Evolutionary conservation across 2,888 invertebrate genomes (phyloP), one percentile per base, ranked within the genome.

Genomic region (Nudaria mundana): DNA sequence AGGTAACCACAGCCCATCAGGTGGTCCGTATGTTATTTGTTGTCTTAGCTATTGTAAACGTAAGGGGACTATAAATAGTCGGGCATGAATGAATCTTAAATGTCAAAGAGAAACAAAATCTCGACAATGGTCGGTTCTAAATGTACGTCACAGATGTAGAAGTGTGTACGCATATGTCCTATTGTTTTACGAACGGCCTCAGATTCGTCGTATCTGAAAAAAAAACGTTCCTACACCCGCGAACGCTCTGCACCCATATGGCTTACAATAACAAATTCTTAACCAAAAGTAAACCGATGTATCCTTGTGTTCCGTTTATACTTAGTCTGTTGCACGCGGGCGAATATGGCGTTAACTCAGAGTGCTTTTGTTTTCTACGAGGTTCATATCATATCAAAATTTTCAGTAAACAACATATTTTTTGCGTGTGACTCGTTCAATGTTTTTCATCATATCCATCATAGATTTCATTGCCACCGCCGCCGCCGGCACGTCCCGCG

Each of bases 241-340:
- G 42, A 58, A 74, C 76, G 74, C 70, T 67, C 78, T 74, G 81
- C 72, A 71, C 68, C 77, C 85, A 84, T 82, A 84, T 85, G 85
- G 83, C 79, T 82, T 74, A 81, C 73, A 82, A 84, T 76, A 85
- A 85, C 84, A 85, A 83, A 83, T 81, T 81, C 81, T 82, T 82
- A 81, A 83, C 83, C 82, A 73, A 82, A 84, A 81, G 82, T 83
- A 83, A 84, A 84, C 82, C 60, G 63, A 81, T 76, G 78, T 76
- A 81, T 77, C 74, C 73, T 71, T 64, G 66, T 64, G 73, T 71
- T 68, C 74, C 73, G 70, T 65, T 74, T 79, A 58, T 68, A 66
- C 56, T 58, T 36, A 45, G 50, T 42, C 36, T 36, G 56, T 36
- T 51, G 58, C 44, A 49, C 45, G 48, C 56, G 47, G 44, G 51